Percentiles rank a stretch among this genome's conserved stretches.
Evolutionary conservation across 2,888 invertebrate species (phyloP).

Genomic region (Liposcelis brunnea): DNA sequence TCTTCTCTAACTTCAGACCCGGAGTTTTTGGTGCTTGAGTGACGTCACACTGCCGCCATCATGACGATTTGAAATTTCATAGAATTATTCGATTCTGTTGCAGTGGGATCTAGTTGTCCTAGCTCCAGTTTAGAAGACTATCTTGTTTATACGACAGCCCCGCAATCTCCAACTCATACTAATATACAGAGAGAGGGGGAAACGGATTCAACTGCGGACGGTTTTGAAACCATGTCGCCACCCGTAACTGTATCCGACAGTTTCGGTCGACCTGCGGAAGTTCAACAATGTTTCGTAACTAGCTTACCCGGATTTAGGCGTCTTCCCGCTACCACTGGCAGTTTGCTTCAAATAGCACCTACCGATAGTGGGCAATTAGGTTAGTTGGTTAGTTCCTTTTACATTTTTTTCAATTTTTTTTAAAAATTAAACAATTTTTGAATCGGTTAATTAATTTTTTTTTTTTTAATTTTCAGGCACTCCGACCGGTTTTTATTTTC

Average conservation of each 20-base stretch:
- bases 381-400: not conserved
- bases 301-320: slow-evolving; percentile 1
- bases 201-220: not conserved
- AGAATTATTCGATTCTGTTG: no score
- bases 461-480: not conserved
- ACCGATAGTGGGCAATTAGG: slow-evolving; percentile 6
- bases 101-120: not conserved
- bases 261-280: not conserved
- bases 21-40: no score
- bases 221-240: not conserved
- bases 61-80: no score
- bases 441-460: no score
- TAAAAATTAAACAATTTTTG: not conserved
- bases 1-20: no score
- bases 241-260: not conserved
- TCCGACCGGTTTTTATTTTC: slow-evolving; percentile 10
- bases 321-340: slow-evolving; percentile 1
- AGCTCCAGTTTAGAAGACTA: slow-evolving; percentile 9
- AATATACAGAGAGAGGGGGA: not conserved
- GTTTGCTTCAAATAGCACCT: slow-evolving; percentile 3
- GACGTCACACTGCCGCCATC: no score
- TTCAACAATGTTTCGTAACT: slow-evolving; percentile 6
- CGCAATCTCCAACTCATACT: slow-evolving; percentile 7
- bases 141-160: slow-evolving; percentile 10
- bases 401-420: not conserved